A percentile compares a stretch with the other conserved stretches of the same genome.
phyloP scores from a whole-genome alignment of 2,797 vertebrate species.

The Halcyon badia region DNA sequence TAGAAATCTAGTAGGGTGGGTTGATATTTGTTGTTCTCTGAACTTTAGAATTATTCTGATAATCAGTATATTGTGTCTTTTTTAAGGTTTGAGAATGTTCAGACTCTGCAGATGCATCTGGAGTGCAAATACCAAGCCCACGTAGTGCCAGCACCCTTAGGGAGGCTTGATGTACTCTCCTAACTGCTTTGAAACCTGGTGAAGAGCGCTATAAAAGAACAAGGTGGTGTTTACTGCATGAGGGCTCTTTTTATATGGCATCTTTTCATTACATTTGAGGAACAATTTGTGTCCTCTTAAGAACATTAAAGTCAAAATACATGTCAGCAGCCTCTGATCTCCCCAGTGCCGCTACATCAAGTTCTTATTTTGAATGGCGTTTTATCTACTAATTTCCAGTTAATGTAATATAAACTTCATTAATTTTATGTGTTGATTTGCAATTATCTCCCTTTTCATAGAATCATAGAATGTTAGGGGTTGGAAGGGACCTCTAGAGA shows the following conservation, averaged over 20 bases:
- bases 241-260: not conserved
- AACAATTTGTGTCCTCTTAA: not conserved
- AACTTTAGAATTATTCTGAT: not conserved
- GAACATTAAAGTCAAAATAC: not conserved
- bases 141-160: not conserved
- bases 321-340: not conserved
- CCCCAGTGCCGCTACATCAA: not conserved
- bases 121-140: not conserved
- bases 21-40: slow-evolving; percentile 19
- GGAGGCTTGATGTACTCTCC: not conserved
- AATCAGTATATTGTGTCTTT: not conserved
- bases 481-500: no score
- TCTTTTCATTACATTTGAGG: not conserved
- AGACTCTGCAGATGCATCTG: not conserved
- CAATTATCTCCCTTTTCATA: not conserved
- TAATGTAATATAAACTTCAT: not conserved
- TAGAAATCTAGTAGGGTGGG: not conserved
- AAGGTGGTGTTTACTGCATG: not conserved
- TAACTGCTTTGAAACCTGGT: not conserved
- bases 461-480: no score
- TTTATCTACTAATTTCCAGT: not conserved
- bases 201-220: not conserved
- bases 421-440: not conserved
- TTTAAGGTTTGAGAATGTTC: not conserved
- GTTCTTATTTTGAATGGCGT: not conserved